Conservation (phyloP, 2,888 invertebrate genomes). For the Hofmannophila pseudospretella region DNA sequence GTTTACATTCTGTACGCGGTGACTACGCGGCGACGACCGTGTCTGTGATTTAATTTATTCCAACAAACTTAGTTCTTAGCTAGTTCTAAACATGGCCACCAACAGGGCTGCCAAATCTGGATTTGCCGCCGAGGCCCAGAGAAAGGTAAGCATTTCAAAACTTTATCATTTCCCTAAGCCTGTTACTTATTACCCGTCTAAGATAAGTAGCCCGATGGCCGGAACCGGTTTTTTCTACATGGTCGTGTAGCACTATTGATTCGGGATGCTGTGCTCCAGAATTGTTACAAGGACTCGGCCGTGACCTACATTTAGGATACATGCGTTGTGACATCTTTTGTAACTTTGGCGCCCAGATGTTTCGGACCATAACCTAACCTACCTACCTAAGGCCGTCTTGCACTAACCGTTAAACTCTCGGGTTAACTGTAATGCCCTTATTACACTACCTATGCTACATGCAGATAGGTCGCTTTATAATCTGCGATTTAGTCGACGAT, state of each 20-base stretch:
- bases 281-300: slow-evolving; percentile 59
- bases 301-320: slow-evolving; percentile 56
- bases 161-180: slow-evolving; percentile 3
- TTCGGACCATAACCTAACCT: no score
- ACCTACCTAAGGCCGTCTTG: no score
- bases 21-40: slow-evolving; percentile 58
- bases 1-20: slow-evolving; percentile 69
- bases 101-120: slow-evolving; percentile 93
- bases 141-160: slow-evolving; percentile 84
- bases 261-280: slow-evolving; percentile 68
- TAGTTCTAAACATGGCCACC: slow-evolving; percentile 81
- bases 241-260: slow-evolving; percentile 42
- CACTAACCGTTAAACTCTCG: no score
- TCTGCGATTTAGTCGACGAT: no score
- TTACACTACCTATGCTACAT: no score
- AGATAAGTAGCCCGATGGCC: slow-evolving; percentile 13
- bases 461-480: no score
- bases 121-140: slow-evolving; percentile 97
- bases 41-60: slow-evolving; percentile 59
- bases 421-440: no score
- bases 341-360: slow-evolving; percentile 1
- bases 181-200: not conserved
- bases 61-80: slow-evolving; percentile 46
- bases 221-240: not conserved
- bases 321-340: slow-evolving; percentile 14